A percentile compares a stretch with the other conserved stretches of the same genome.
Conservation (phyloP, 1,140 invertebrate species). For the Holotrichia oblita region DNA sequence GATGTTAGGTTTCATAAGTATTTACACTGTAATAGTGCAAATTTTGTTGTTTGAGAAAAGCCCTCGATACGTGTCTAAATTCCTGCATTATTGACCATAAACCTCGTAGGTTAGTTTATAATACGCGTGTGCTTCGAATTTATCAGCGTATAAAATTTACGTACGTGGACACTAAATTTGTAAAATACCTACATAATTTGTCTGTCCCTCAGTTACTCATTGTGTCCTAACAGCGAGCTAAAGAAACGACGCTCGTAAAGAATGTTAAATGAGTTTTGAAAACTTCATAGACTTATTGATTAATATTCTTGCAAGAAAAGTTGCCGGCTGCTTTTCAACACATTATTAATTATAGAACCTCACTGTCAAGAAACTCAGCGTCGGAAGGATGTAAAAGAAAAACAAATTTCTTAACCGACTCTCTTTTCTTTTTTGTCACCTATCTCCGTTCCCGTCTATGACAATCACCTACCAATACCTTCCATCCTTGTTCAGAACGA, state of each 20-base stretch:
- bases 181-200: slow-evolving; percentile 15
- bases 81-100: too few relatives aligned
- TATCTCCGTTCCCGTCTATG: neutral
- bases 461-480: neutral
- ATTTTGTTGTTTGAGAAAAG: too few relatives aligned
- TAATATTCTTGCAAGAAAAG: slow-evolving; percentile 15
- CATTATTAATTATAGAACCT: slow-evolving; percentile 18
- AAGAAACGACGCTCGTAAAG: neutral
- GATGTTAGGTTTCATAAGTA: too few relatives aligned
- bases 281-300: slow-evolving; percentile 28
- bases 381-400: neutral
- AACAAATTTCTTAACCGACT: slow-evolving; percentile 29
- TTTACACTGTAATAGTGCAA: too few relatives aligned
- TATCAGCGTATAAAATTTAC: too few relatives aligned
- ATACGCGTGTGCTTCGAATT: too few relatives aligned
- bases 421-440: too few relatives aligned
- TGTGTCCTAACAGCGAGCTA: neutral
- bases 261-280: slow-evolving; percentile 24
- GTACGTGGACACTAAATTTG: too few relatives aligned
- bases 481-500: neutral
- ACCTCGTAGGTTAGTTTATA: too few relatives aligned
- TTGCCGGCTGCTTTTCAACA: slow-evolving; percentile 23
- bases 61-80: too few relatives aligned
- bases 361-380: slow-evolving; percentile 27
- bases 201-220: neutral